phyloP scores from a whole-genome alignment of 2,797 vertebrate genomes.

The Tenualosa ilisha region DNA sequence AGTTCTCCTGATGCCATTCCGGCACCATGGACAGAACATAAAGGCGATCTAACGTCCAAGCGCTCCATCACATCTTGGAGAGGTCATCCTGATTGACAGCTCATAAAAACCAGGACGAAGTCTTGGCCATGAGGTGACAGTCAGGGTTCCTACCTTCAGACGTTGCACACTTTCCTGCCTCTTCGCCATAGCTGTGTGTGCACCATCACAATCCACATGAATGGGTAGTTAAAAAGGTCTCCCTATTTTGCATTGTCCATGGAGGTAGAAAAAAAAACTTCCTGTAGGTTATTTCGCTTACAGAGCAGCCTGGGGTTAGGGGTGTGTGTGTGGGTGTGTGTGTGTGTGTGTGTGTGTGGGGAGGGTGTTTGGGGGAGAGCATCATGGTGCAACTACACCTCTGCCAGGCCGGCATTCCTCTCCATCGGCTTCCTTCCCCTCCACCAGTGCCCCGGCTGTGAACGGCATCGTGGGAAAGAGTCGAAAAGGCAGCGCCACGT shows the following conservation, averaged over 20 bases:
- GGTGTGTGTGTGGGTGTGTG: conserved; percentile 14
- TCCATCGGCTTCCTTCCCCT: conserved; percentile 69
- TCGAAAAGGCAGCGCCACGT: conserved; percentile 56
- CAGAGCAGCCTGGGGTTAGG: conserved; percentile 50
- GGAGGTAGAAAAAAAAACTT: conserved; percentile 59
- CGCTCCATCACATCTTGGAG: background rate
- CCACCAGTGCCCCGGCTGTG: conserved; percentile 55
- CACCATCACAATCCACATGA: conserved; percentile 40
- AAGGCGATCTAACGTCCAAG: background rate
- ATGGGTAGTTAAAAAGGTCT: conserved; percentile 59
- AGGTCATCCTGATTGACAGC: background rate
- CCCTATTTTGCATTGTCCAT: conserved; percentile 59
- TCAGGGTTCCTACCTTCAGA: background rate
- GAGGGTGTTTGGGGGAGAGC: conserved; percentile 18
- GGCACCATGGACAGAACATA: conserved; percentile 7
- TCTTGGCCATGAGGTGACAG: background rate
- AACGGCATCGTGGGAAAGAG: conserved; percentile 76
- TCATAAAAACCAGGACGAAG: conserved; percentile 10
- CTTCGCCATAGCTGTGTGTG: background rate
- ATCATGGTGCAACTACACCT: conserved; percentile 38
- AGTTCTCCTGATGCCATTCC: background rate
- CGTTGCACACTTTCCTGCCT: background rate
- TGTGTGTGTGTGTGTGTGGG: background rate
- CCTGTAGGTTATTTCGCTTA: conserved; percentile 69
- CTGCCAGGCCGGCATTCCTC: conserved; percentile 59